phyloP scores from a whole-genome alignment of 2,797 vertebrate species.

The Trichosurus vulpecula region DNA sequence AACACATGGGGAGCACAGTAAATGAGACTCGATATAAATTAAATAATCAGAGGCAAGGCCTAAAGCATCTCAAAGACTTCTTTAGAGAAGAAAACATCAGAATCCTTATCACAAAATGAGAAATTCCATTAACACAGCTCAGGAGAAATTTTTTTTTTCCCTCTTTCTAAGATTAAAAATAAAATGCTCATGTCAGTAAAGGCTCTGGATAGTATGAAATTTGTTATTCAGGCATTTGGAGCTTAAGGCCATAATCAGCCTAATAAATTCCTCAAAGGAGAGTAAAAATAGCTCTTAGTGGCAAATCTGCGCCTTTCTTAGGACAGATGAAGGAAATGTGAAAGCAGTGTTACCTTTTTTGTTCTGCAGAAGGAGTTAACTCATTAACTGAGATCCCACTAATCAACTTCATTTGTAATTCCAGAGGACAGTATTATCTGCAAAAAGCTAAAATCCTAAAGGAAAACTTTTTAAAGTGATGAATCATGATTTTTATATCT shows the following conservation, averaged over 20 bases:
- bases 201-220: not conserved
- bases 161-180: conserved; percentile 39
- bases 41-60: not conserved
- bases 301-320: conserved; percentile 65
- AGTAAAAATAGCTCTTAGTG: conserved; percentile 43
- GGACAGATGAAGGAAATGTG: conserved; percentile 53
- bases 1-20: not conserved
- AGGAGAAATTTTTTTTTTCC: conserved; percentile 3
- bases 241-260: conserved; percentile 25
- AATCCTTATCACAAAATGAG: conserved; percentile 29
- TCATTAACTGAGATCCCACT: conserved; percentile 64
- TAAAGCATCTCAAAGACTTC: not conserved
- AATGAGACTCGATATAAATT: not conserved
- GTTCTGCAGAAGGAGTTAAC: conserved; percentile 64
- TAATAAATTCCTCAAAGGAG: conserved; percentile 52
- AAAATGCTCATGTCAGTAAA: conserved; percentile 13
- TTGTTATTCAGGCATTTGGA: not conserved
- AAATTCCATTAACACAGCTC: conserved; percentile 27
- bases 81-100: not conserved
- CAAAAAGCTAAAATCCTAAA: conserved; percentile 49
- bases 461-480: conserved; percentile 49
- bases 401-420: conserved; percentile 45
- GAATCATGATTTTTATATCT: conserved; percentile 61
- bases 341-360: conserved; percentile 60
- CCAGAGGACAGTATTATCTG: conserved; percentile 55